Evolutionary conservation across 2,797 vertebrate genomes (phyloP), one percentile per base, ranked within the genome.

Genomic region (Pteronotus mesoamericanus): DNA sequence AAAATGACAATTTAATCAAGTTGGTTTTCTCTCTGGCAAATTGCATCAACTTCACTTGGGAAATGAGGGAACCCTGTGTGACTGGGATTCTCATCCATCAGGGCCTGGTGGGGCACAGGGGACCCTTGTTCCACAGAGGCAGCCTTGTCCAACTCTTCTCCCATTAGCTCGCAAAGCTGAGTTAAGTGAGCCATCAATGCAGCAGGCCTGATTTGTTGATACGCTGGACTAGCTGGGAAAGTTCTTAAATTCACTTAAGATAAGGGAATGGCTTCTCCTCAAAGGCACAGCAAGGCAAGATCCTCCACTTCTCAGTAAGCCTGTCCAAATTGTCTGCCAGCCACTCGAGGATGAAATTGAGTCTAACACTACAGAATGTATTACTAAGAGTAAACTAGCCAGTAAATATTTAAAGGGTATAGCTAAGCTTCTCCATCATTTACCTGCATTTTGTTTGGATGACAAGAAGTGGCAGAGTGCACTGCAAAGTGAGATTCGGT

Each of bases 301-400:
- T 78, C 42, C 84, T 55, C 69, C 71, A 72, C 77, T 98, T 97
- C 94, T 97, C 94, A 86, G 71, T 95, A 98, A 97, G 92, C 86
- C 94, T 97, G 93, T 95, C 96, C 96, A 95, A 94, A 97, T 95
- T 98, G 97, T 97, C 97, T 97, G 92, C 89, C 68, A 95, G 44
- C 61, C 95, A 94, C 24, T 82, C 78, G 53, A 98, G 95, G 96
- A 87, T 98, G 97, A 97, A 98, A 98, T 94, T 98, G 96, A 97
- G 95, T 98, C 96, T 96, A 97, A 79, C 94, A 68, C 89, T 95
- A 93, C 80, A 98, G 97, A 66, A 26, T 96, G 89, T 97, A 96
- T 92, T 96, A 92, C 92, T 78, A 96, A 96, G 80, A 97, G 51
- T 48, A 95, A 88, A 78, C 86, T 85, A 94, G 42, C 96, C 90